These are phyloP conservation scores for Propithecus coquereli DNA, from an alignment of 2,113 vertebrate genomes.

Conservation along the genomic window DNA sequence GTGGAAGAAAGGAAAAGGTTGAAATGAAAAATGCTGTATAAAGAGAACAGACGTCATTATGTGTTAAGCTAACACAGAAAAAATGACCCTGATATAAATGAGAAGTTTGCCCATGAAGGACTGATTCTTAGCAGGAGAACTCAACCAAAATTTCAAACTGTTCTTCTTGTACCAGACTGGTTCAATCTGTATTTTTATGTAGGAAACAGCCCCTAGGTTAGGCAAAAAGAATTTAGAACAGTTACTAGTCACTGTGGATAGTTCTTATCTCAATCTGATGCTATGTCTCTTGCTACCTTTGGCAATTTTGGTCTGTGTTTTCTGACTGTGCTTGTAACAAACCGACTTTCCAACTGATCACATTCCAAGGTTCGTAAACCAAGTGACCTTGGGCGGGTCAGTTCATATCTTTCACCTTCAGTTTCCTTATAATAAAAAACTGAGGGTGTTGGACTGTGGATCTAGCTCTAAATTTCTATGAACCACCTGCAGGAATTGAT, in stretches of 20 bases:
- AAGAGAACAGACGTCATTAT: background rate
- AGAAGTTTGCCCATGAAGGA: conserved; percentile 18
- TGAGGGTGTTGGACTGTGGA: background rate
- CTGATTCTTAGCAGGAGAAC: background rate
- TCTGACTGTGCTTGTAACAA: background rate
- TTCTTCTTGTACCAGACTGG: background rate
- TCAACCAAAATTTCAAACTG: background rate
- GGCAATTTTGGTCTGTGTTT: background rate
- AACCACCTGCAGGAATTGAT: background rate
- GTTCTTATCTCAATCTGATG: background rate
- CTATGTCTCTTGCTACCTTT: background rate
- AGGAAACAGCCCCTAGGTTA: background rate
- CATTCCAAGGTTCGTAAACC: background rate
- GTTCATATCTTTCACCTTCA: background rate
- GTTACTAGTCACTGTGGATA: background rate
- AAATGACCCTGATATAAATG: background rate
- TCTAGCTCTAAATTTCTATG: background rate
- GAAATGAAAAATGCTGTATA: background rate
- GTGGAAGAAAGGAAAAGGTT: background rate
- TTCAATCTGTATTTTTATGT: background rate
- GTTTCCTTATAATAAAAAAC: background rate
- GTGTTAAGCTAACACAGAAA: background rate
- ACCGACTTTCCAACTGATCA: background rate
- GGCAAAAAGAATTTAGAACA: background rate
- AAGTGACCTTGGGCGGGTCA: background rate